phyloP scores from a whole-genome alignment of 2,113 vertebrate species.

The Nothobranchius kuhntae region DNA sequence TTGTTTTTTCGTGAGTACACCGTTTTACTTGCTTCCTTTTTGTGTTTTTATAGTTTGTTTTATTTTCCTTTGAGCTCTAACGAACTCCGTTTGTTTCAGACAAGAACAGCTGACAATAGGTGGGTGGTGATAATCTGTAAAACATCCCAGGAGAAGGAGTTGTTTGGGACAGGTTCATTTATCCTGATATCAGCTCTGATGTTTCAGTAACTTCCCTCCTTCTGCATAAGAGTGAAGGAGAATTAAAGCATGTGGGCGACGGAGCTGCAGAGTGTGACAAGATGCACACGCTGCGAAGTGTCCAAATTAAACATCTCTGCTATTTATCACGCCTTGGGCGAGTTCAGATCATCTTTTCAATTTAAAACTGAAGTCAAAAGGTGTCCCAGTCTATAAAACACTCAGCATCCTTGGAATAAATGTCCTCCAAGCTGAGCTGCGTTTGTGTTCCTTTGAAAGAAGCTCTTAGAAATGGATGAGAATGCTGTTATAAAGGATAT shows the following conservation, averaged over 20 bases:
- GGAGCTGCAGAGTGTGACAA: constrained; percentile 2
- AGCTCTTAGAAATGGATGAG: constrained; percentile 24
- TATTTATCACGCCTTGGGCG: neutral
- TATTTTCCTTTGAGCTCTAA: neutral
- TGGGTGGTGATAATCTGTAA: neutral
- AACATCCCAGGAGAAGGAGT: neutral
- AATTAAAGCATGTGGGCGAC: constrained; percentile 20
- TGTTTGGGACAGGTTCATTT: neutral
- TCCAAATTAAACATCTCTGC: constrained; percentile 2
- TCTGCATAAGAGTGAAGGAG: constrained; percentile 8
- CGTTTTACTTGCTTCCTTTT: neutral
- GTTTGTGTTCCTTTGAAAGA: constrained; percentile 1
- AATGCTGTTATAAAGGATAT: constrained; percentile 1
- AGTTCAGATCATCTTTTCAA: neutral
- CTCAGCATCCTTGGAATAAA: constrained; percentile 3
- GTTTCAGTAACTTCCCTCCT: constrained; percentile 20
- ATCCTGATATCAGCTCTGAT: neutral
- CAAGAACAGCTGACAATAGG: neutral
- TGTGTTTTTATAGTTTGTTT: constrained; percentile 1
- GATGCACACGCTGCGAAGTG: constrained; percentile 15
- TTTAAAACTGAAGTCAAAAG: constrained; percentile 21
- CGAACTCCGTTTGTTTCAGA: constrained; percentile 15
- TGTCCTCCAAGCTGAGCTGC: constrained; percentile 15
- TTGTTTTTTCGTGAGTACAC: constrained; percentile 47
- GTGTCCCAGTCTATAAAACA: constrained; percentile 12